A percentile compares a stretch with the other conserved stretches of the same genome.
phyloP scores from a whole-genome alignment of 2,113 vertebrate species.

The Caloenas nicobarica region DNA sequence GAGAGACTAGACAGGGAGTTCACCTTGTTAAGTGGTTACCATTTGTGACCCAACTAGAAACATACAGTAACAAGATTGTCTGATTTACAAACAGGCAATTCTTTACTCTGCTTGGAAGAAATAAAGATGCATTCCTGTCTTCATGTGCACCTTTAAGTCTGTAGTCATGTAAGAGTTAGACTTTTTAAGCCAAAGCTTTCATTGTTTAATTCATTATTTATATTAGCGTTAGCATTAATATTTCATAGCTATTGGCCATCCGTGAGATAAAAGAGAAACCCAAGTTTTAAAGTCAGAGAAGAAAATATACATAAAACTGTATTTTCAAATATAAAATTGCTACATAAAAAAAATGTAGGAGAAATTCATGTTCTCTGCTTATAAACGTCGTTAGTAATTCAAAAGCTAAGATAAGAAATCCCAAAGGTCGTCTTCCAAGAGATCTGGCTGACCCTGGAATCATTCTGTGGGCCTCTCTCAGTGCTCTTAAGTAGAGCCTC shows the following conservation, averaged over 20 bases:
- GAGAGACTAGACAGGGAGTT: conserved; percentile 39
- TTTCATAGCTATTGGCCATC: conserved; percentile 5
- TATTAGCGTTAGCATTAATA: conserved; percentile 42
- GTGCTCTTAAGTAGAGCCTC: not conserved
- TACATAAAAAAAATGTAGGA: not conserved
- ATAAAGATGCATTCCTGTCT: not conserved
- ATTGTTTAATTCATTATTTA: conserved; percentile 62
- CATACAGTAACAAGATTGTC: not conserved
- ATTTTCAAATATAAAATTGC: not conserved
- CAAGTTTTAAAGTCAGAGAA: not conserved
- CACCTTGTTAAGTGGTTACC: conserved; percentile 52
- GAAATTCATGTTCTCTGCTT: not conserved
- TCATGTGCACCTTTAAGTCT: not conserved
- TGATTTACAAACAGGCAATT: conserved; percentile 1
- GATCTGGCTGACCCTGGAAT: not conserved
- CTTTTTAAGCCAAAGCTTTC: not conserved
- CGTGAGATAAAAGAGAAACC: conserved; percentile 9
- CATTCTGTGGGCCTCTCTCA: not conserved
- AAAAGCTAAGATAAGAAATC: not conserved
- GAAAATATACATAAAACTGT: not conserved
- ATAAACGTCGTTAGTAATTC: conserved; percentile 7
- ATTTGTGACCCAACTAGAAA: conserved; percentile 32
- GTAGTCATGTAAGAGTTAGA: not conserved
- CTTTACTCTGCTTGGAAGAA: not conserved
- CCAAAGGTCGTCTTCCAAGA: not conserved